Base-by-base conservation (phyloP, 2,113 vertebrate genomes). In the Caretta caretta region DNA sequence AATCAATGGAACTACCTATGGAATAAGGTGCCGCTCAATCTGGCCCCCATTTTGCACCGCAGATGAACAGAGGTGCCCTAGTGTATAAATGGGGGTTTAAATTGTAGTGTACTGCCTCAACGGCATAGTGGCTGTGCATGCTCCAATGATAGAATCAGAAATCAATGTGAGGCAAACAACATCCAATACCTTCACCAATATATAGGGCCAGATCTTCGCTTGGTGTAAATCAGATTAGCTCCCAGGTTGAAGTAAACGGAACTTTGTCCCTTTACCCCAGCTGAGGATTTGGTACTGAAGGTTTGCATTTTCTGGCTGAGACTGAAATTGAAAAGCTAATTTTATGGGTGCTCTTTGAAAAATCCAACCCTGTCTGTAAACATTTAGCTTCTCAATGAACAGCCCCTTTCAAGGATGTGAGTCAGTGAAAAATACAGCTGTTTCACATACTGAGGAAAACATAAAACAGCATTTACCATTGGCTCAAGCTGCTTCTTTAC, bases 271-370 rank as follows among this genome's bases (percentile, higher is more conserved):
- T 75, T 88, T 80, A 20, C 84, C 48, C 8, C 65, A 65, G 6
- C 6, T 35, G 69, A 88, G 50, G 19, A 65, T 88, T 35, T 92
- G 84, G n/a, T 50, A 94, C 80, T 81, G 84, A 83, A 72, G n/a
- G 50, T 93, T 90, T 84, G 11, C 2, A 65, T 94, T 97, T 97
- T 93, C 88, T 95, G 82, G 89, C 49, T 51, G 22, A 13, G 4
- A 69, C 87, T 94, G 89, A 90, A 89, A 80, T 79, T 76, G 76
- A 87, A 95, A 97, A 90, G 80, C n/a, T 96, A 80, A 91, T 95
- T 93, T 83, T 93, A 92, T 88, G 86, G 96, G 82, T 88, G 42
- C 50, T 86, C 80, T 95, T 92, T 87, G 42, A 96, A 86, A 97
- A 96, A 88, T 54, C 10, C 35, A 78, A 83, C 86, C 90, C 62